These are phyloP conservation scores for Theristus sp. DNA, from an alignment of 2,888 invertebrate genomes.

Conservation along the genomic window DNA sequence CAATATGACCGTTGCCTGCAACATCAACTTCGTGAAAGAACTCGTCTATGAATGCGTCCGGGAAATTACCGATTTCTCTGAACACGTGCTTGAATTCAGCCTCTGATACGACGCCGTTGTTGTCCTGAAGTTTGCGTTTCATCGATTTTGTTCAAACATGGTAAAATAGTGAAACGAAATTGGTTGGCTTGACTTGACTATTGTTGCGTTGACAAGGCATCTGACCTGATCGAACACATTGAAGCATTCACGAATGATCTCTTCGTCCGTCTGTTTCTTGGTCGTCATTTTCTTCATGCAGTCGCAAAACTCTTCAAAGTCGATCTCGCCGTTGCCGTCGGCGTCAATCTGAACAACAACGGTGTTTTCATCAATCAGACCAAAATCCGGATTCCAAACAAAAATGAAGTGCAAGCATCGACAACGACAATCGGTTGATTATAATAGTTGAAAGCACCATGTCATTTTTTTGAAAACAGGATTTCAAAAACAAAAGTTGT, in stretches of 20 bases:
- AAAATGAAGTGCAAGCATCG: too few species aligned
- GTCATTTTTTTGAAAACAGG: too few species aligned
- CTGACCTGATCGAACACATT: slow-evolving; percentile 24
- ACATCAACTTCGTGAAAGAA: slow-evolving; percentile 28
- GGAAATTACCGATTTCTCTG: slow-evolving; percentile 25
- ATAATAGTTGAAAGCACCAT: too few species aligned
- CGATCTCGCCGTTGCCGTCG: slow-evolving; percentile 28
- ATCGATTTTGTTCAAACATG: too few species aligned
- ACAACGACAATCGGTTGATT: too few species aligned
- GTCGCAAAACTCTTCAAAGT: slow-evolving; percentile 28
- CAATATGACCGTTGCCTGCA: slow-evolving; percentile 24
- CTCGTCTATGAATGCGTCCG: slow-evolving; percentile 23
- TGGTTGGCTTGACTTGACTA: too few species aligned
- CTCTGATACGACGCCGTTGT: slow-evolving; percentile 22
- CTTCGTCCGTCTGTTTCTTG: slow-evolving; percentile 21
- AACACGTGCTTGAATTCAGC: slow-evolving; percentile 28
- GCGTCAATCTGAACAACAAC: slow-evolving; percentile 26
- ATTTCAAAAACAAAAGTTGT: too few species aligned
- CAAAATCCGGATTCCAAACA: background rate
- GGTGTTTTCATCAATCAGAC: background rate
- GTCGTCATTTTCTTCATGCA: slow-evolving; percentile 27
- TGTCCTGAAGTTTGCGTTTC: too few species aligned
- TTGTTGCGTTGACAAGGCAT: too few species aligned
- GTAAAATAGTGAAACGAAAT: too few species aligned
- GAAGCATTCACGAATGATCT: slow-evolving; percentile 24